Evolutionary conservation across 2,113 vertebrate genomes (phyloP).

Genomic region (Siphamia tubifer): DNA sequence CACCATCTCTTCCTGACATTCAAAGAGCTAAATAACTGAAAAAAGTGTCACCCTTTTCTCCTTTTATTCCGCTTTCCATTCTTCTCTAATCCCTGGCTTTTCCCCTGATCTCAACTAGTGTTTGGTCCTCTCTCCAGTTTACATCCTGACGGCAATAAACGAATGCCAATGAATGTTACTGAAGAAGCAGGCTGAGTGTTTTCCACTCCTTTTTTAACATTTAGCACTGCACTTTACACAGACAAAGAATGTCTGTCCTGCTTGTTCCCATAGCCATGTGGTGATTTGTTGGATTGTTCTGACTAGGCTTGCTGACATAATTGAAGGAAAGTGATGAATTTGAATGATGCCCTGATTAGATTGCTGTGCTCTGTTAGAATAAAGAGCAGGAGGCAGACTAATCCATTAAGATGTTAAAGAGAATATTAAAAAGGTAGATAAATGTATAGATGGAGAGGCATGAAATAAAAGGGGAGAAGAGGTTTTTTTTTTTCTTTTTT

Average conservation of each 20-base stretch:
- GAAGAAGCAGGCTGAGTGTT: neutral
- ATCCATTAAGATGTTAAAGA: constrained; percentile 27
- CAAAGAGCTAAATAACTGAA: constrained; percentile 46
- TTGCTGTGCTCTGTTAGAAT: constrained; percentile 28
- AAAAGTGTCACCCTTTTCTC: neutral
- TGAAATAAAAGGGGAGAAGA: neutral
- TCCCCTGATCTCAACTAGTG: constrained; percentile 4
- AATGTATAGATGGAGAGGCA: constrained; percentile 16
- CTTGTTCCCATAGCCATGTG: constrained; percentile 16
- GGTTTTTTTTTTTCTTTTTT: neutral
- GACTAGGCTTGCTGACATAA: constrained; percentile 49
- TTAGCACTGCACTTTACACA: constrained; percentile 14
- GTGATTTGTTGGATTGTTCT: constrained; percentile 47
- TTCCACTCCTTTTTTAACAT: constrained; percentile 31
- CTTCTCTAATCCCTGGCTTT: constrained; percentile 31
- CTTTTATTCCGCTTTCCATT: constrained; percentile 35
- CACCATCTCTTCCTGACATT: constrained; percentile 40
- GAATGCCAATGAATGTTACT: constrained; percentile 36
- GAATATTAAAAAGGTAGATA: constrained; percentile 42
- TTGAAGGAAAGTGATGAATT: constrained; percentile 56
- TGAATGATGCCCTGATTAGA: constrained; percentile 59
- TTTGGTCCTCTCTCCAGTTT: constrained; percentile 34
- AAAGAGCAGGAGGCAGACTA: constrained; percentile 38
- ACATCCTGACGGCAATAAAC: constrained; percentile 8
- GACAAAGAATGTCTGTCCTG: constrained; percentile 24